Conservation (phyloP, 30 jellyfish, hydroid and myxozoan genomes). For the Catostylus mosaicus region DNA sequence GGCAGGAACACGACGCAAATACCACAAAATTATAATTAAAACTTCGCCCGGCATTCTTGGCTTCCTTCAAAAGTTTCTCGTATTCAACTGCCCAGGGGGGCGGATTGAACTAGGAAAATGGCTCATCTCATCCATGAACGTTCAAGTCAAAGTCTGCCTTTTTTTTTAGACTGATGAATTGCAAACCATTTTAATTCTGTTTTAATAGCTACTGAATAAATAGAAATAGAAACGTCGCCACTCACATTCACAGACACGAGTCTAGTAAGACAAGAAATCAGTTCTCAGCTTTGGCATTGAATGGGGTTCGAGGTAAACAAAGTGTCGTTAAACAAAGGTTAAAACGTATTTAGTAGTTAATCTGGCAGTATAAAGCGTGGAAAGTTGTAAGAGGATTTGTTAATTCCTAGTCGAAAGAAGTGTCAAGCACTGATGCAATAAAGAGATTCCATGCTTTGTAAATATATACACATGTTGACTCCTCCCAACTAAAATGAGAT, state of each 20-base stretch:
- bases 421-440: neutral
- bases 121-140: too few relatives aligned
- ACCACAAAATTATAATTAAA: too few relatives aligned
- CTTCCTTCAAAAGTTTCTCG: too few relatives aligned
- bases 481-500: neutral
- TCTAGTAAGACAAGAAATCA: neutral
- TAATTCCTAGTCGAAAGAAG: neutral
- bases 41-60: too few relatives aligned
- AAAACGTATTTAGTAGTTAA: slow-evolving; percentile 1
- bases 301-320: slow-evolving; percentile 9
- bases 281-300: neutral
- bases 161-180: neutral
- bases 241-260: too few relatives aligned
- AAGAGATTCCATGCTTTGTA: neutral
- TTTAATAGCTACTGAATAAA: neutral
- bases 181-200: neutral
- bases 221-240: neutral
- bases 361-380: neutral
- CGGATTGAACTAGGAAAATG: too few relatives aligned
- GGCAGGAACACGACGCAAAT: too few relatives aligned
- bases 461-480: neutral
- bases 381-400: neutral
- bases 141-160: too few relatives aligned
- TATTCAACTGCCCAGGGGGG: too few relatives aligned
- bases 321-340: neutral